Evolutionary conservation across 2,888 invertebrate species (phyloP).

Genomic region (Standfussiana lucernea): DNA sequence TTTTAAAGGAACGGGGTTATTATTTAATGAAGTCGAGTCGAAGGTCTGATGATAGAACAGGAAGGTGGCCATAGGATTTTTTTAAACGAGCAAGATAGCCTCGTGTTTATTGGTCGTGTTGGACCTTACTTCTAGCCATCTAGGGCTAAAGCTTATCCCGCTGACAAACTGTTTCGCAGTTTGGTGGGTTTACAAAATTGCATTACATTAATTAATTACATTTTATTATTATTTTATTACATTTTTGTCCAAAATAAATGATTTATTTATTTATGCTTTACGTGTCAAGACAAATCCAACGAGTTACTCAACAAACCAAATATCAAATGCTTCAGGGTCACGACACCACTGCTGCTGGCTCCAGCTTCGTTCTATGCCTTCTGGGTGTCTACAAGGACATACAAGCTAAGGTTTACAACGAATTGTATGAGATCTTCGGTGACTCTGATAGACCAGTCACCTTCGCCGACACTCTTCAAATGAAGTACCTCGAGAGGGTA

Average conservation of each 20-base stretch:
- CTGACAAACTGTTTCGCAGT: too few species aligned
- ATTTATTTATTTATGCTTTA: too few species aligned
- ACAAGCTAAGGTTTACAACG: conserved; percentile 94
- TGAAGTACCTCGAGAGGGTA: conserved; percentile 95
- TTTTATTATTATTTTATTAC: too few species aligned
- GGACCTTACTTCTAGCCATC: background rate
- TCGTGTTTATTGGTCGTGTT: too few species aligned
- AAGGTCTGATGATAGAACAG: background rate
- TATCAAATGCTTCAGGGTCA: conserved; percentile 79
- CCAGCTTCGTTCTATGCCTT: conserved; percentile 96
- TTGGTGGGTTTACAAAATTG: too few species aligned
- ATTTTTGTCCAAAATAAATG: too few species aligned
- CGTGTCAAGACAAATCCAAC: background rate
- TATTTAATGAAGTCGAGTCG: background rate
- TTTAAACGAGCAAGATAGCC: background rate
- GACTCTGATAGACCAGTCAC: conserved; percentile 94
- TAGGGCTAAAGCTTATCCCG: too few species aligned
- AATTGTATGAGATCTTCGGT: conserved; percentile 94
- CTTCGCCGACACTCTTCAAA: conserved; percentile 94
- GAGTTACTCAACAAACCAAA: background rate
- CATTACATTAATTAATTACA: too few species aligned
- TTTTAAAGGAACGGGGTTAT: background rate
- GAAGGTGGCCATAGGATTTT: background rate
- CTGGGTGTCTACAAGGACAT: conserved; percentile 95
- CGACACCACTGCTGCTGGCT: conserved; percentile 92